Base-by-base conservation (phyloP, 2,888 invertebrate genomes). In the Chymomyza fuscimana region DNA sequence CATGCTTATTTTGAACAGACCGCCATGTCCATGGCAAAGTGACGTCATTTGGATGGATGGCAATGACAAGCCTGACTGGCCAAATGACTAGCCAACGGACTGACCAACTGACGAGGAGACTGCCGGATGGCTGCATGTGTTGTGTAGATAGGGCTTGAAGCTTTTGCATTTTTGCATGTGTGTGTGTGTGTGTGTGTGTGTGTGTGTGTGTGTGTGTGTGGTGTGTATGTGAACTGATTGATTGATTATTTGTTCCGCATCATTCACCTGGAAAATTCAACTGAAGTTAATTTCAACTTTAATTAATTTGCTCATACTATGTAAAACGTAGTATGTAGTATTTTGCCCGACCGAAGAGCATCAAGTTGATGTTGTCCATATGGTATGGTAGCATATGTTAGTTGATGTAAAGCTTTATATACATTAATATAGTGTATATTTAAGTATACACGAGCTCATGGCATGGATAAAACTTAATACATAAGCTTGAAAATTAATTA, bases 231-330 rank as follows among this genome's bases (percentile, higher is more conserved):
- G 78, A 78, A 80, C 84, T 90, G 90, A 90, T 91, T 90, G 90
- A 91, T 91, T 91, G 90, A 90, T 90, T 90, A 90, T 91, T 89
- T 90, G 90, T 91, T 90, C 90, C 90, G 90, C 91, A 90, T 90
- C 91, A 90, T 87, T 91, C 89, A 91, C 89, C 90, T 91, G 90
- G 91, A 90, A 90, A 91, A 91, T 91, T 89, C 89, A 88, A 87
- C 89, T 90, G 86, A 86, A 89, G 90, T 89, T 89, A 89, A 89
- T 89, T 89, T 89, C 90, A 89, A 89, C 87, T 86, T 86, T 87
- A 86, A 86, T 89, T 86, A 89, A 86, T 86, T 87, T 87, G 88
- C 87, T 88, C 87, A 86, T 84, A 74, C 32, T 32, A 32, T 32
- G 32, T 32, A 32, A 32, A 32, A 32, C 12, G 40, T 46, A 46